Evolutionary conservation across 2,888 invertebrate species (phyloP), one percentile per base, ranked within the genome.

Genomic region (Nasonia oneida): DNA sequence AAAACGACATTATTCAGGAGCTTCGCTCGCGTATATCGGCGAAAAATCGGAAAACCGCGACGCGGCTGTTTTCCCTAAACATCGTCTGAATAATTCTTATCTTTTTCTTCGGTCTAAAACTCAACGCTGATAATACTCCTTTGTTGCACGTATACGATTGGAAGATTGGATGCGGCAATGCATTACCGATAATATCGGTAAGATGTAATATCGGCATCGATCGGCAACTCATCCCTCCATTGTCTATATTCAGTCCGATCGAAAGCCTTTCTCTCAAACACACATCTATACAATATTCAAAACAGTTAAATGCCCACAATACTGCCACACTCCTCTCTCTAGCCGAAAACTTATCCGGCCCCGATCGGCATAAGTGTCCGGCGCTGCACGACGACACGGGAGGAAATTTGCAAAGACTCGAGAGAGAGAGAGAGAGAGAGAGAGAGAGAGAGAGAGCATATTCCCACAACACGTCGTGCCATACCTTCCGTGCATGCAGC

Each of bases 371-470:
- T 50, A 50, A 37, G 15, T 64, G 33, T 29, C 42, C 23, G 37
- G 33, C 29, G 29, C 29, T 29, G 29, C 77, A 67, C 67, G 33
- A 67, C 67, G 33, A 33, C 2, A 53, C 50, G 33, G 10, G 70
- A 75, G 71, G 23, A 70, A 71, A 83, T 77, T 77, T 83, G 83
- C 83, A 77, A 77, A 57, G 29, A 15, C 71, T 73, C 61, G 29
- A 50, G 39, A 29, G 23, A n/a, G 14, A 23, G 23, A 23, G 23
- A 23, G 23, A 23, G 23, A 23, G 23, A 23, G 23, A 23, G 23
- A 23, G 23, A 23, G 23, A 23, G 23, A 23, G 23, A 29, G 29
- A 50, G 39, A 29, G 23, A n/a, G 14, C 74, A 82, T 29, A 29
- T 82, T 75, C 81, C 81, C 81, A 81, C 74, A 74, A 47, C n/a